Conservation (phyloP, 2,888 invertebrate species). For the Tribolium freemani region DNA sequence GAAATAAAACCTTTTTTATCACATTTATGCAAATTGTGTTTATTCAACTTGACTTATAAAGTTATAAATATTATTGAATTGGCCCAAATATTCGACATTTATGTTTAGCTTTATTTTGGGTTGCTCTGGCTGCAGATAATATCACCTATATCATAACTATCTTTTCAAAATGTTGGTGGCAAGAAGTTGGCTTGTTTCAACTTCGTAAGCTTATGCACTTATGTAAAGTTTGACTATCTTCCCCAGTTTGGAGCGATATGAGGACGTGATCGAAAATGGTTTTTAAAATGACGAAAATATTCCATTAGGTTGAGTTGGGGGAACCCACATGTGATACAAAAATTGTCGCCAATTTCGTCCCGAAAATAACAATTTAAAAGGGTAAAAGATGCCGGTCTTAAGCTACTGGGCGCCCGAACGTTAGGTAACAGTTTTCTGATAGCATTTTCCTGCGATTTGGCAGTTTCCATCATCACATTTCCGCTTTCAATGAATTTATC, state of each 20-base stretch:
- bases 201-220: conserved; percentile 8
- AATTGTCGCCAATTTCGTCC: conserved; percentile 9
- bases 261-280: conserved; percentile 11
- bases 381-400: conserved; percentile 18
- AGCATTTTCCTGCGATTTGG: conserved; percentile 58
- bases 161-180: not conserved
- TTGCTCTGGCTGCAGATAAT: no score
- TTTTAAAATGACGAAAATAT: conserved; percentile 15
- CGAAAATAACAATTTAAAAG: conserved; percentile 27
- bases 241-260: conserved; percentile 1
- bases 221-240: conserved; percentile 10
- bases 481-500: conserved; percentile 61
- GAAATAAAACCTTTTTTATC: no score
- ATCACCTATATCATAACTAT: no score
- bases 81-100: no score
- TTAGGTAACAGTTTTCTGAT: conserved; percentile 55
- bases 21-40: no score
- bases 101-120: no score
- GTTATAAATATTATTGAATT: no score
- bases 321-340: conserved; percentile 12
- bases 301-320: conserved; percentile 4
- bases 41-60: no score
- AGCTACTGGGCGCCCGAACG: conserved; percentile 25
- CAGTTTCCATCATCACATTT: conserved; percentile 59
- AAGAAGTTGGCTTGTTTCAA: not conserved